phyloP scores from a whole-genome alignment of 2,888 invertebrate species.

The Seira musarum region DNA sequence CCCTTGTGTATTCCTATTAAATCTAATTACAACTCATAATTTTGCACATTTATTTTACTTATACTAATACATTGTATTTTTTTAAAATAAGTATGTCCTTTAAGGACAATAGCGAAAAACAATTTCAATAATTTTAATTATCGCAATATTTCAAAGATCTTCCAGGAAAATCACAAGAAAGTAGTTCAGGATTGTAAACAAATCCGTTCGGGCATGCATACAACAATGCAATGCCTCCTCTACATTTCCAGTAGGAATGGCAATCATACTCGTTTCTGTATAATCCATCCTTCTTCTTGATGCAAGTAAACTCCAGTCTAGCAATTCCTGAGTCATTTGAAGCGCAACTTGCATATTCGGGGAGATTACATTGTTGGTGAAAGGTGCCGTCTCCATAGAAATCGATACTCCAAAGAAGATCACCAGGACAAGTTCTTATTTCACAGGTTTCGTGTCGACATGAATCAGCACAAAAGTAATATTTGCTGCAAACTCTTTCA shows the following conservation, averaged over 20 bases:
- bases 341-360: too few species aligned
- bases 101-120: too few species aligned
- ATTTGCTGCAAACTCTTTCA: slow-evolving; percentile 19
- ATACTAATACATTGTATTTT: too few species aligned
- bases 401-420: slow-evolving; percentile 27
- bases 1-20: too few species aligned
- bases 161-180: slow-evolving; percentile 21
- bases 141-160: slow-evolving; percentile 21
- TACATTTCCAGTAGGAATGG: slow-evolving; percentile 49
- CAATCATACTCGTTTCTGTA: too few species aligned
- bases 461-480: slow-evolving; percentile 20
- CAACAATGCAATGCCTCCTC: slow-evolving; percentile 3
- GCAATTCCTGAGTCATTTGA: too few species aligned
- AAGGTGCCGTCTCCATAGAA: slow-evolving; percentile 10
- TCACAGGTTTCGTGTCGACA: background rate
- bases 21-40: too few species aligned
- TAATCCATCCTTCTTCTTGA: too few species aligned
- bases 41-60: too few species aligned
- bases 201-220: slow-evolving; percentile 23
- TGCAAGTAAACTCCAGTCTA: too few species aligned
- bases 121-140: background rate
- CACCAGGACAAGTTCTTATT: background rate
- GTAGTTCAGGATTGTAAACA: slow-evolving; percentile 23
- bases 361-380: slow-evolving; percentile 20
- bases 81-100: too few species aligned